Evolutionary conservation across 2,797 vertebrate genomes (phyloP).

Genomic region (Typhlichthys subterraneus): DNA sequence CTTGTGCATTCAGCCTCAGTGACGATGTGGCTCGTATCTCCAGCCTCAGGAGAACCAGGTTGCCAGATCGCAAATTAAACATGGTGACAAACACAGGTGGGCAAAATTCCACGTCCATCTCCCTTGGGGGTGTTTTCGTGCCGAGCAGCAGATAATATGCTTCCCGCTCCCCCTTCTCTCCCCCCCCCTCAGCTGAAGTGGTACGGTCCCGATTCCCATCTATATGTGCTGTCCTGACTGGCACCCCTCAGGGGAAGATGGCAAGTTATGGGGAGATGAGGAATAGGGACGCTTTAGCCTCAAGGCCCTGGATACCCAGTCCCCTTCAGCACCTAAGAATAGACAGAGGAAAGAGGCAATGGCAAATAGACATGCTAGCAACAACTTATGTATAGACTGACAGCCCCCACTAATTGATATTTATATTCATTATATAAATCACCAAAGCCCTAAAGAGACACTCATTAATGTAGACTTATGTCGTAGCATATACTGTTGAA

Average conservation of each 20-base stretch:
- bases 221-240: constrained; percentile 33
- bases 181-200: constrained; percentile 26
- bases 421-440: too few relatives aligned
- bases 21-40: constrained; percentile 20
- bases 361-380: background rate
- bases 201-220: constrained; percentile 46
- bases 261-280: constrained; percentile 31
- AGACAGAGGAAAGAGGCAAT: background rate
- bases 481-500: background rate
- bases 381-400: too few relatives aligned
- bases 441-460: too few relatives aligned
- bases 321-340: constrained; percentile 12
- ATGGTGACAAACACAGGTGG: constrained; percentile 47
- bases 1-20: constrained; percentile 23
- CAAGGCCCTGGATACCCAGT: constrained; percentile 8
- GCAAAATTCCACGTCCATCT: constrained; percentile 28
- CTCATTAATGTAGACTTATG: too few relatives aligned
- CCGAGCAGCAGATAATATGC: constrained; percentile 5
- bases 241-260: constrained; percentile 34
- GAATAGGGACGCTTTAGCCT: constrained; percentile 8
- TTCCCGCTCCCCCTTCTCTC: background rate
- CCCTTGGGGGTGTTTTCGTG: constrained; percentile 42
- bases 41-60: constrained; percentile 55
- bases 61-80: constrained; percentile 67
- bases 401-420: too few relatives aligned